A percentile compares a stretch with the other conserved stretches of the same genome.
Evolutionary conservation across 2,113 vertebrate genomes (phyloP).

Genomic region (Leptodactylus fuscus): DNA sequence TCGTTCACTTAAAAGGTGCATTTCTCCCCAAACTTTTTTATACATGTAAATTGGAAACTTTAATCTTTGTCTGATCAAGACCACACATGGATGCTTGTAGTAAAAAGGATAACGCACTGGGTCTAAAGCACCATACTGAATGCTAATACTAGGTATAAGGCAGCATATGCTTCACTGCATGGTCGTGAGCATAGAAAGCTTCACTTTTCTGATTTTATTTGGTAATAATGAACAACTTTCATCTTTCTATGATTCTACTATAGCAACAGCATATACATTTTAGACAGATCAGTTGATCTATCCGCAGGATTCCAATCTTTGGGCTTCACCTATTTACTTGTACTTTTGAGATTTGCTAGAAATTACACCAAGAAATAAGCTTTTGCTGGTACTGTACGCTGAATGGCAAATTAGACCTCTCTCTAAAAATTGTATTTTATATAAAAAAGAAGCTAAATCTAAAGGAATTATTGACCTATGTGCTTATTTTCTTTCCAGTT

Average conservation of each 20-base stretch:
- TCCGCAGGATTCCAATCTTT: neutral
- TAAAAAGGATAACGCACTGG: neutral
- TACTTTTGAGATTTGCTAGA: neutral
- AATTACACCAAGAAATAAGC: too few species aligned
- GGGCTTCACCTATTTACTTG: neutral
- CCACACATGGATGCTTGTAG: neutral
- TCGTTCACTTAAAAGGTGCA: neutral
- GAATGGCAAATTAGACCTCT: too few species aligned
- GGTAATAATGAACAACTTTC: neutral
- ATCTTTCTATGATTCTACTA: too few species aligned
- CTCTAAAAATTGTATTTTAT: neutral
- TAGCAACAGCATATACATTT: too few species aligned
- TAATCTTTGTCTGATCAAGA: neutral
- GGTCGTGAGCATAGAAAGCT: neutral
- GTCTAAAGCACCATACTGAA: neutral
- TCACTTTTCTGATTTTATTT: neutral
- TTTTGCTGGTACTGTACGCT: too few species aligned
- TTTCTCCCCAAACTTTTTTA: neutral
- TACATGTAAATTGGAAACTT: neutral
- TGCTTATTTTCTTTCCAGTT: too few species aligned
- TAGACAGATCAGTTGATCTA: too few species aligned
- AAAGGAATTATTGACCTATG: too few species aligned
- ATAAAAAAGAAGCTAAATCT: too few species aligned
- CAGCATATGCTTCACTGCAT: neutral
- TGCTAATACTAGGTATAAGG: neutral